Conservation (phyloP, 2,113 vertebrate genomes). For the Dolichotis patagonum region DNA sequence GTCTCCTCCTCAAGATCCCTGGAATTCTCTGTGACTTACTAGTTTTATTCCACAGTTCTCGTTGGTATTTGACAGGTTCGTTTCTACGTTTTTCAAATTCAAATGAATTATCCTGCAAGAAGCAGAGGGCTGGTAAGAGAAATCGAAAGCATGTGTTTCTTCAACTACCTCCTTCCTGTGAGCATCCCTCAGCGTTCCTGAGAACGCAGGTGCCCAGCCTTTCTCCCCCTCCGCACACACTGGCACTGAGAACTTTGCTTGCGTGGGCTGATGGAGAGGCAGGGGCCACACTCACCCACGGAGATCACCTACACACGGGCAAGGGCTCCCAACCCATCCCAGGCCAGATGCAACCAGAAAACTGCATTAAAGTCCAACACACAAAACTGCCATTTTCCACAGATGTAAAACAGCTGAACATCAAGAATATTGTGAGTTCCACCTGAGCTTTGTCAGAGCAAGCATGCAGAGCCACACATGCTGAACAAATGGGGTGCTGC, state of each 20-base stretch:
- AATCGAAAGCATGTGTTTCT: background rate
- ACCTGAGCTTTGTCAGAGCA: background rate
- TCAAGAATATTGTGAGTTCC: background rate
- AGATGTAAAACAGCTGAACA: constrained; percentile 26
- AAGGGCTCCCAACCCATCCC: background rate
- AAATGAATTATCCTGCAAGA: constrained; percentile 94
- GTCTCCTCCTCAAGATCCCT: background rate
- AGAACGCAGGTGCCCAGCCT: background rate
- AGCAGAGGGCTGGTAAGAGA: background rate
- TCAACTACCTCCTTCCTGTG: background rate
- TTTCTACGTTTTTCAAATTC: constrained; percentile 99
- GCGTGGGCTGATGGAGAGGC: background rate
- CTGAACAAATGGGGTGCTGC: background rate
- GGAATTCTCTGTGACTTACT: constrained; percentile 86
- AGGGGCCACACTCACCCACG: fast-evolving
- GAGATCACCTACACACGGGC: background rate
- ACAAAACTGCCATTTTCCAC: constrained; percentile 1
- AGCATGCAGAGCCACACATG: background rate
- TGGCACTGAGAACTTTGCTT: background rate
- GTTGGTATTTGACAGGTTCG: constrained; percentile 95
- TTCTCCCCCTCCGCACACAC: background rate
- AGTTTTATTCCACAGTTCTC: constrained; percentile 95
- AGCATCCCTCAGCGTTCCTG: background rate
- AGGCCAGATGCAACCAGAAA: background rate
- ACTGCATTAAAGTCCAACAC: background rate